These are phyloP conservation scores for Hapalemur alaotrensis DNA, from an alignment of 2,797 vertebrate species.

Conservation along the genomic window DNA sequence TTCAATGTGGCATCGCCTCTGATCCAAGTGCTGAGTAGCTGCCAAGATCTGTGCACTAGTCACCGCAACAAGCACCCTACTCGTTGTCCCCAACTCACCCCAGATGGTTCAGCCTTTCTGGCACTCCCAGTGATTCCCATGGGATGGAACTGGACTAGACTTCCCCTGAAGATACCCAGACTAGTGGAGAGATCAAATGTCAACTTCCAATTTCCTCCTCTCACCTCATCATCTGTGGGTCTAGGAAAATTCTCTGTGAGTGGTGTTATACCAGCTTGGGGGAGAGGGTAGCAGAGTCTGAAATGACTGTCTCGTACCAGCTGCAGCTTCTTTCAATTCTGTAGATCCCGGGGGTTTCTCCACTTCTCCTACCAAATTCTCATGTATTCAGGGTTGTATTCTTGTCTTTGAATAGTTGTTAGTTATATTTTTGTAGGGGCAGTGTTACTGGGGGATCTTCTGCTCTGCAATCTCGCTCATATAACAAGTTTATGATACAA, in stretches of 20 bases:
- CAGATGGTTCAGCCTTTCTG: neutral
- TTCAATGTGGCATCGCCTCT: neutral
- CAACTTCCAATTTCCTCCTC: neutral
- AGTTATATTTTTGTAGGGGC: neutral
- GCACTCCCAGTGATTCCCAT: neutral
- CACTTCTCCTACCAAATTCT: neutral
- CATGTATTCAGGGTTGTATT: neutral
- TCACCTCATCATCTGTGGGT: neutral
- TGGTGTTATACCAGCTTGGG: neutral
- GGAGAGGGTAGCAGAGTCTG: neutral
- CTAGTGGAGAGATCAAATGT: neutral
- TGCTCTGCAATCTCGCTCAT: neutral
- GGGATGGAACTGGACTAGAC: neutral
- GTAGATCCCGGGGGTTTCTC: neutral
- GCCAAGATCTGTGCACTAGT: neutral
- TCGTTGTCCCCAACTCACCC: neutral
- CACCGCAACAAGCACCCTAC: neutral
- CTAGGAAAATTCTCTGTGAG: neutral
- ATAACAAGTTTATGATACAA: neutral
- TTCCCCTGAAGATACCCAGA: neutral
- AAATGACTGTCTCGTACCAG: neutral
- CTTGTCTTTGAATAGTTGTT: neutral
- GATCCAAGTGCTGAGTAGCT: neutral
- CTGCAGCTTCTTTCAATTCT: neutral
- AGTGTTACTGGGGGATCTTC: neutral